Evolutionary conservation across 2,888 invertebrate species (phyloP).

Genomic region (Sepioteuthis lessoniana): DNA sequence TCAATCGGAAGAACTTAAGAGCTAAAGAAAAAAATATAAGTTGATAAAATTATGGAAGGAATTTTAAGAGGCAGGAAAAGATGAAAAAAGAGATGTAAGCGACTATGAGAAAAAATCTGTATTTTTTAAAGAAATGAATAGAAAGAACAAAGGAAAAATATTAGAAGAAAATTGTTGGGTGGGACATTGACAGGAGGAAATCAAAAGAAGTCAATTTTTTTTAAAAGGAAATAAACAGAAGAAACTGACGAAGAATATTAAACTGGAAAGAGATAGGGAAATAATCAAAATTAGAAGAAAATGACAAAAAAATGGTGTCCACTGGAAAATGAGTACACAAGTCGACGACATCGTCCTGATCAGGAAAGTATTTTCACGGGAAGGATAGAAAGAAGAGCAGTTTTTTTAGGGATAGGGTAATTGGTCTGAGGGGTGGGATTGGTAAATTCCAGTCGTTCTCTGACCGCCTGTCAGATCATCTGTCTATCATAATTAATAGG

Average conservation of each 20-base stretch:
- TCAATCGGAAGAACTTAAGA: too few relatives aligned
- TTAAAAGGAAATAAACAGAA: too few relatives aligned
- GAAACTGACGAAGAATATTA: neutral
- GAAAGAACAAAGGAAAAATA: too few relatives aligned
- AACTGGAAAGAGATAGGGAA: neutral
- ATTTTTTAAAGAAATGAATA: too few relatives aligned
- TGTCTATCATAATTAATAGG: slow-evolving; percentile 2
- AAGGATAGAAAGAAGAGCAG: neutral
- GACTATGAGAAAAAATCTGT: too few relatives aligned
- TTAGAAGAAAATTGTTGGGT: too few relatives aligned
- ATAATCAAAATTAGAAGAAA: neutral
- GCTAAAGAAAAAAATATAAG: too few relatives aligned
- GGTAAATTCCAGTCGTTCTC: neutral
- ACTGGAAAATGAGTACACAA: neutral
- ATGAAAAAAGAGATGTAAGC: too few relatives aligned
- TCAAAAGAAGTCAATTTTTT: too few relatives aligned
- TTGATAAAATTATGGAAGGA: too few relatives aligned
- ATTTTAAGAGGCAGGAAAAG: too few relatives aligned
- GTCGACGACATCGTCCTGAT: neutral
- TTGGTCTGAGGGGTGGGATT: neutral
- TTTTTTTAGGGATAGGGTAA: neutral
- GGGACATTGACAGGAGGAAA: too few relatives aligned
- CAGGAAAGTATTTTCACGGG: neutral
- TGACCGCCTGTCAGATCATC: slow-evolving; percentile 17
- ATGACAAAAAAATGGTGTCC: neutral